These are phyloP conservation scores for Watsonalla cultraria DNA, from an alignment of 2,888 invertebrate species.

Conservation along the genomic window DNA sequence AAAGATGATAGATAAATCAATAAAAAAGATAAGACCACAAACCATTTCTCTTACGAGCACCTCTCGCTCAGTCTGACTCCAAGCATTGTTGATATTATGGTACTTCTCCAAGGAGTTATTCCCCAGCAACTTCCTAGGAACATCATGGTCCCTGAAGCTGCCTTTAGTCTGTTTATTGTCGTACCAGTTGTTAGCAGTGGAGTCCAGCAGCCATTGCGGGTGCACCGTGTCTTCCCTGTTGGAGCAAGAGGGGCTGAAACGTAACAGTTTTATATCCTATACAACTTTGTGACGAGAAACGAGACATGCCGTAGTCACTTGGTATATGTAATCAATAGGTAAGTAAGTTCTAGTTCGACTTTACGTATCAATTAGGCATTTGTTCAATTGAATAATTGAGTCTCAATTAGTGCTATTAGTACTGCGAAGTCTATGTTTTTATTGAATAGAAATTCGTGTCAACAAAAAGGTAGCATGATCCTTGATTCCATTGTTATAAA, in stretches of 20 bases:
- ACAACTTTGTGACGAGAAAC: no score
- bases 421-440: slow-evolving; percentile 12
- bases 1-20: neutral
- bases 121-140: slow-evolving; percentile 48
- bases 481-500: no score
- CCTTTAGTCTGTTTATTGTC: slow-evolving; percentile 59
- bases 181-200: slow-evolving; percentile 81
- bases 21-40: slow-evolving; percentile 14
- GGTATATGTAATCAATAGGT: no score
- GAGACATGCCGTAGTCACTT: no score
- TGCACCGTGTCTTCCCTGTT: slow-evolving; percentile 81
- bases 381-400: no score
- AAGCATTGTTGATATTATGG: slow-evolving; percentile 35
- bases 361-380: no score
- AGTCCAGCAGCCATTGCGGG: slow-evolving; percentile 81
- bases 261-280: neutral
- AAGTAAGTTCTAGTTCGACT: no score
- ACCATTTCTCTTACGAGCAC: slow-evolving; percentile 79
- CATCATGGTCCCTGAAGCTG: slow-evolving; percentile 43
- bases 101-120: slow-evolving; percentile 34
- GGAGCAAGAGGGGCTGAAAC: slow-evolving; percentile 65
- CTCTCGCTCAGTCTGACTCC: slow-evolving; percentile 73
- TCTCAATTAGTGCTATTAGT: no score
- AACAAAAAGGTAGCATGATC: slow-evolving; percentile 31
- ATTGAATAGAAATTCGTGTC: slow-evolving; percentile 17